A percentile compares a stretch with the other conserved stretches of the same genome.
Conservation (phyloP, 2,797 vertebrate genomes). For the Tangara arthus region DNA sequence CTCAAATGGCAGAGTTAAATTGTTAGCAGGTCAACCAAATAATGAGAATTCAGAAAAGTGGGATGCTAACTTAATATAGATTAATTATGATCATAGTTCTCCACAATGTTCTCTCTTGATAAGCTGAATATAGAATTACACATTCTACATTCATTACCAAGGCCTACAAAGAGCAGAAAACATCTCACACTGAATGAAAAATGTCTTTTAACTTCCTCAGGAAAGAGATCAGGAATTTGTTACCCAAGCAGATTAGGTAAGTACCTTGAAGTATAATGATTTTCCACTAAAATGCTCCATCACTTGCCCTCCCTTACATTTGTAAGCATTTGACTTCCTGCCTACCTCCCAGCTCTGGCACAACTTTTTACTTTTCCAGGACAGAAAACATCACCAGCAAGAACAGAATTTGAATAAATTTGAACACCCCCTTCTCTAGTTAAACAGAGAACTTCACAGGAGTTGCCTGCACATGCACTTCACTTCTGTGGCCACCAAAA, state of each 20-base stretch:
- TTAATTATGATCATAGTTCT: background rate
- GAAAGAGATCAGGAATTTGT: background rate
- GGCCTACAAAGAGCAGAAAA: background rate
- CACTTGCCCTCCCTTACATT: background rate
- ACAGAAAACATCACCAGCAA: background rate
- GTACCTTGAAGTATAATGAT: background rate
- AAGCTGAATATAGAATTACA: background rate
- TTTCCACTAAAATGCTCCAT: background rate
- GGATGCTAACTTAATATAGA: background rate
- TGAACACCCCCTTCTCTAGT: background rate
- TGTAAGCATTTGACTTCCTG: background rate
- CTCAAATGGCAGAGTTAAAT: background rate
- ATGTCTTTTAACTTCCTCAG: background rate
- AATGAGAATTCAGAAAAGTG: background rate
- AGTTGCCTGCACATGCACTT: background rate
- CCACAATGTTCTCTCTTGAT: background rate
- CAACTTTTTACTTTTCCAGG: background rate
- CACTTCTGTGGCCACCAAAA: background rate
- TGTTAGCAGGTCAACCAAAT: background rate
- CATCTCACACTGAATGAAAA: background rate
- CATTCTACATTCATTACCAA: background rate
- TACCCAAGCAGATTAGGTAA: background rate
- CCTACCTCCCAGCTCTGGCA: background rate
- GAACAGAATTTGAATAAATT: background rate
- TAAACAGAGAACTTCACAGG: background rate